Conservation (phyloP, 2,113 vertebrate species). For the Gopherus evgoodei region DNA sequence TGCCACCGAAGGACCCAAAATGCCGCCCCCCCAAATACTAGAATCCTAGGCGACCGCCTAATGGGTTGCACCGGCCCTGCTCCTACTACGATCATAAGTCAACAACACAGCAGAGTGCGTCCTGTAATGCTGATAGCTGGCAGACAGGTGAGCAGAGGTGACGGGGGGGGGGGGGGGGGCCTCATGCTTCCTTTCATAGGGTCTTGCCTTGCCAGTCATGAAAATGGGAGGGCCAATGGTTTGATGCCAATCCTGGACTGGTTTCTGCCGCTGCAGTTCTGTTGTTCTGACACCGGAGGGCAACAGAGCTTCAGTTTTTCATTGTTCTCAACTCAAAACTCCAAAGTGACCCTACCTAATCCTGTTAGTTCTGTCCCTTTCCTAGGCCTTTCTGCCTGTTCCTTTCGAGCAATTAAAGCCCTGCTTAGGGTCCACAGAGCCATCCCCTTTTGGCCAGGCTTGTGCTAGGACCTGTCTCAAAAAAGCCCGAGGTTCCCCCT, state of each 20-base stretch:
- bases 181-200: neutral
- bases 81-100: neutral
- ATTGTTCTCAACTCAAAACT: neutral
- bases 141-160: too few relatives aligned
- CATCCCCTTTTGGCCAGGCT: neutral
- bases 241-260: neutral
- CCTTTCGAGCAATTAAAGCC: neutral
- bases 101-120: neutral
- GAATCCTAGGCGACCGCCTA: too few relatives aligned
- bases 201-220: neutral
- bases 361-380: too few relatives aligned
- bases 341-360: too few relatives aligned
- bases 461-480: neutral
- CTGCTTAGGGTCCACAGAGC: neutral
- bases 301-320: neutral
- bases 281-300: neutral
- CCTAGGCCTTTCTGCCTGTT: neutral
- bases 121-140: too few relatives aligned
- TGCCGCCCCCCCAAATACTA: too few relatives aligned
- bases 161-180: rapidly evolving
- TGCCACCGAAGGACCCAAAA: too few relatives aligned
- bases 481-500: neutral
- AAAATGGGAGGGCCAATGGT: too few relatives aligned
- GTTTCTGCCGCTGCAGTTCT: neutral
- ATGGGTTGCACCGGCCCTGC: too few relatives aligned